Percentiles rank a stretch among this genome's conserved stretches.
phyloP scores from a whole-genome alignment of 2,797 vertebrate species.

The Gorsachius magnificus region DNA sequence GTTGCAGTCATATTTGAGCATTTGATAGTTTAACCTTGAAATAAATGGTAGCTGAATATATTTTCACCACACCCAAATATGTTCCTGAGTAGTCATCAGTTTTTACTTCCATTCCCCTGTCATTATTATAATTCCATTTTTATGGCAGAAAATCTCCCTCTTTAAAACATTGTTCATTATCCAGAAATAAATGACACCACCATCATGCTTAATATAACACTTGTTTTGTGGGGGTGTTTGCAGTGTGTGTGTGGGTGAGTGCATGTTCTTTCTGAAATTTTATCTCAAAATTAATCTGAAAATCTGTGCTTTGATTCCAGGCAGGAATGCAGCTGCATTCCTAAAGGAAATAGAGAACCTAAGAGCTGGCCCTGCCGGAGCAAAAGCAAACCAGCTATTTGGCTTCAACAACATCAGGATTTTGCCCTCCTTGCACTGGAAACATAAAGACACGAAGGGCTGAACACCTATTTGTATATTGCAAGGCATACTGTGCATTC shows the following conservation, averaged over 20 bases:
- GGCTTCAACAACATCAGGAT: not conserved
- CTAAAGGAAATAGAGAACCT: not conserved
- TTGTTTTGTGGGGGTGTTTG: not conserved
- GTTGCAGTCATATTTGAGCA: not conserved
- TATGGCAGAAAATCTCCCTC: not conserved
- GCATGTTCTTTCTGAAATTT: not conserved
- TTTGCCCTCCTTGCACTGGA: not conserved
- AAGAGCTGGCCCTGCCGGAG: not conserved
- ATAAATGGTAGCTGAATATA: not conserved
- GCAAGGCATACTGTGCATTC: not conserved
- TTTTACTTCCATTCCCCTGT: not conserved
- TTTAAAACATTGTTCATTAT: not conserved
- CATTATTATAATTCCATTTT: constrained; percentile 17
- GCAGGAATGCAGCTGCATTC: not conserved
- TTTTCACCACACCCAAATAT: constrained; percentile 22
- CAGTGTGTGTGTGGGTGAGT: not conserved
- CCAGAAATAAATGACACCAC: not conserved
- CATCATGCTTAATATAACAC: not conserved
- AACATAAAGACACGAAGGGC: not conserved
- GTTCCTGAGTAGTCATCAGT: not conserved
- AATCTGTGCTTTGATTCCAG: not conserved
- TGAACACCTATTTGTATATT: not conserved
- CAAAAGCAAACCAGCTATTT: not conserved
- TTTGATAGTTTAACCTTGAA: constrained; percentile 50
- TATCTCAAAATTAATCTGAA: not conserved